phyloP scores from a whole-genome alignment of 1,140 invertebrate species.

The Cephus cinctus region DNA sequence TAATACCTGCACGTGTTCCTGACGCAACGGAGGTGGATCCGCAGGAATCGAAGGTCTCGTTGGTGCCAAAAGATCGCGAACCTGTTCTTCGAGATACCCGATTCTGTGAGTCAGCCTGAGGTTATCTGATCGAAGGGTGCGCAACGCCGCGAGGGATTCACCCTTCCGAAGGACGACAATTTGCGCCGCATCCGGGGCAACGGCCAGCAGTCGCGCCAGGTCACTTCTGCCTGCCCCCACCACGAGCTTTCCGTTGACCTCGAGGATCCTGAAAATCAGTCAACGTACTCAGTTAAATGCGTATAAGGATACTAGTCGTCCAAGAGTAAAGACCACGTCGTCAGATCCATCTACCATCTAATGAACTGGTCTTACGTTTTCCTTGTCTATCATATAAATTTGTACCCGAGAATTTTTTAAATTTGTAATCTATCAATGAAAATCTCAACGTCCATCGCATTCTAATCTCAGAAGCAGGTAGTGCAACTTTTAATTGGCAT shows the following conservation, averaged over 20 bases:
- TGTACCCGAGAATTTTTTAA: no score
- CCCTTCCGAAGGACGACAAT: constrained; percentile 53
- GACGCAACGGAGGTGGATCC: constrained; percentile 17
- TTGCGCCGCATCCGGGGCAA: constrained; percentile 59
- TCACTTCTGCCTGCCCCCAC: constrained; percentile 70
- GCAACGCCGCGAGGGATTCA: constrained; percentile 63
- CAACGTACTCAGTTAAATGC: neutral
- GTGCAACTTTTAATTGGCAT: no score
- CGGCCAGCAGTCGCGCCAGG: constrained; percentile 62
- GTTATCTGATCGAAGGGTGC: constrained; percentile 72
- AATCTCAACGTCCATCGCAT: no score
- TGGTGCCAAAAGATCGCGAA: constrained; percentile 64
- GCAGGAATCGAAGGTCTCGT: constrained; percentile 32
- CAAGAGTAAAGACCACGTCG: no score
- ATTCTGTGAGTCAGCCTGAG: constrained; percentile 82
- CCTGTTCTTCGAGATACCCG: constrained; percentile 86
- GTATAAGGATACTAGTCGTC: no score
- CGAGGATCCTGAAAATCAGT: constrained; percentile 67
- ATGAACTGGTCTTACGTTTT: no score
- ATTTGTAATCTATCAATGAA: no score
- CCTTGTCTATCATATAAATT: no score
- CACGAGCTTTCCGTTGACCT: constrained; percentile 79
- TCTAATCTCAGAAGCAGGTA: no score
- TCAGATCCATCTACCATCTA: no score
- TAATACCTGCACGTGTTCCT: constrained; percentile 42